These are phyloP conservation scores for Turnix velox DNA, from an alignment of 2,113 vertebrate species.

Conservation along the genomic window DNA sequence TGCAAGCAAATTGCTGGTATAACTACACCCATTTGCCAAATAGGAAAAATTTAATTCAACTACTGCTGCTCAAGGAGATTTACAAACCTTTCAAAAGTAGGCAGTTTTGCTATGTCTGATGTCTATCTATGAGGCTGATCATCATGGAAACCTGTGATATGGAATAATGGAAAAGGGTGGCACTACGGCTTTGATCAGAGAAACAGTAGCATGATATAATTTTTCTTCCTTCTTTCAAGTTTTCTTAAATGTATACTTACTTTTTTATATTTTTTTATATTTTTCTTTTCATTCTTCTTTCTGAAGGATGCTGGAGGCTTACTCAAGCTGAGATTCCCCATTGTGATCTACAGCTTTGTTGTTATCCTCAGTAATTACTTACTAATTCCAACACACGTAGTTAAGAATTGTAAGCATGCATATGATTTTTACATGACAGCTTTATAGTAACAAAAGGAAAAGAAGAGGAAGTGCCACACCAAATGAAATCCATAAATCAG, in stretches of 20 bases:
- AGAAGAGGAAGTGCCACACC: not conserved
- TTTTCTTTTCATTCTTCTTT: slow-evolving; percentile 33
- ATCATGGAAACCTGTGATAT: not conserved
- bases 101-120: not conserved
- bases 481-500: not conserved
- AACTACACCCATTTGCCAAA: slow-evolving; percentile 35
- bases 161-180: not conserved
- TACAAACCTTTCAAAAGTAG: not conserved
- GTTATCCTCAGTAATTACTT: not conserved
- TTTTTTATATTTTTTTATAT: not conserved
- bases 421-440: not conserved
- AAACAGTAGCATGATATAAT: not conserved
- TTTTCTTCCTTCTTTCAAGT: not conserved
- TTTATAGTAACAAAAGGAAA: not conserved
- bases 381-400: slow-evolving; percentile 3
- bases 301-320: not conserved
- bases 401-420: not conserved
- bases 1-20: slow-evolving; percentile 29
- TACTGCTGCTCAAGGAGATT: not conserved
- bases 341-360: not conserved
- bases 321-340: not conserved
- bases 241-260: not conserved
- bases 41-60: not conserved
- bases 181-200: not conserved
- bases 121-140: not conserved